These are phyloP conservation scores for Ciconia boyciana DNA, from an alignment of 2,113 vertebrate genomes.

Conservation along the genomic window DNA sequence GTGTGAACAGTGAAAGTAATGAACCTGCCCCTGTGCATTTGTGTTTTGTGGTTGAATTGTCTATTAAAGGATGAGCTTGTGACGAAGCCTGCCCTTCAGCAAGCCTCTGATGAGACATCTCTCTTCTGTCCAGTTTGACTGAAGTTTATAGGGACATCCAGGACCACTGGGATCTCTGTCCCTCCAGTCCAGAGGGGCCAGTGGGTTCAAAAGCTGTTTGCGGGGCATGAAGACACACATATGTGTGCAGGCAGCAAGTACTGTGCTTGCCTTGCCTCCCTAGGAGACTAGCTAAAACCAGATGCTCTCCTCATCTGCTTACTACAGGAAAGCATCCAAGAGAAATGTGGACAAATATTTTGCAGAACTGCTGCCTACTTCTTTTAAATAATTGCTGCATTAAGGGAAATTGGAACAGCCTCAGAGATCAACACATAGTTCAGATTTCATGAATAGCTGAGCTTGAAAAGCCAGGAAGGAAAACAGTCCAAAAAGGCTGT, in stretches of 20 bases:
- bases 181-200: neutral
- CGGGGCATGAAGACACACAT: neutral
- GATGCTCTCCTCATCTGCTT: neutral
- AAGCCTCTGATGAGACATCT: neutral
- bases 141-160: neutral
- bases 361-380: constrained; percentile 5
- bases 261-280: neutral
- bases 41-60: neutral
- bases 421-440: constrained; percentile 49
- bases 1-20: neutral
- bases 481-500: constrained; percentile 26
- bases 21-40: neutral
- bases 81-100: neutral
- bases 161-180: neutral
- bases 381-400: constrained; percentile 35
- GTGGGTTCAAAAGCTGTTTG: neutral
- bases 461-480: constrained; percentile 36
- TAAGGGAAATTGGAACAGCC: constrained; percentile 23
- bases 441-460: constrained; percentile 47
- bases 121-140: neutral
- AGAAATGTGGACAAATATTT: constrained; percentile 36
- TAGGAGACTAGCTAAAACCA: neutral
- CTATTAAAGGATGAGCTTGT: neutral
- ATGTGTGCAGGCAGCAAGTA: neutral
- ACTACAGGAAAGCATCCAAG: constrained; percentile 7